phyloP scores from a whole-genome alignment of 2,888 invertebrate genomes.

The Aproaerema taeniolella region DNA sequence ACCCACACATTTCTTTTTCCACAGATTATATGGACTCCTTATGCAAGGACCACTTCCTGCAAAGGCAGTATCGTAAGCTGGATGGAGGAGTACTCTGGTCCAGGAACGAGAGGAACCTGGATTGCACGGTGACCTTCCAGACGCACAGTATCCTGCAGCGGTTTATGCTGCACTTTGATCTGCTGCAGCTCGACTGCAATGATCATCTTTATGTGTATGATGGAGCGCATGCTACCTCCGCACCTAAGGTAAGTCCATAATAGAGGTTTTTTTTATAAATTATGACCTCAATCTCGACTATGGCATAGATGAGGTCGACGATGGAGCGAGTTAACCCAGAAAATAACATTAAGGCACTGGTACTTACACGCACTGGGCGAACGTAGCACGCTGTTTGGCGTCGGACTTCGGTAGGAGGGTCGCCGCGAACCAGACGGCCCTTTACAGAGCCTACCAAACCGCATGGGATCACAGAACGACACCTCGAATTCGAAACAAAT shows the following conservation, averaged over 20 bases:
- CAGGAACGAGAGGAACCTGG: slow-evolving; percentile 92
- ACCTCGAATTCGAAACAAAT: too few relatives aligned
- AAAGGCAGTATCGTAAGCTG: slow-evolving; percentile 92
- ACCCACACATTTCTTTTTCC: too few relatives aligned
- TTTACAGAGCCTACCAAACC: too few relatives aligned
- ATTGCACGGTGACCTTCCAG: slow-evolving; percentile 96
- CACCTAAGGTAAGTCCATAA: slow-evolving; percentile 85
- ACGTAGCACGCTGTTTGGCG: too few relatives aligned
- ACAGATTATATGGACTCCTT: slow-evolving; percentile 94
- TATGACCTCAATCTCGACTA: background rate
- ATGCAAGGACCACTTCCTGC: slow-evolving; percentile 93
- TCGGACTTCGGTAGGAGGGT: too few relatives aligned
- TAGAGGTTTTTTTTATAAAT: background rate
- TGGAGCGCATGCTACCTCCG: slow-evolving; percentile 92
- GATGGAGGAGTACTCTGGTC: slow-evolving; percentile 95
- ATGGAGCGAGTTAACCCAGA: too few relatives aligned
- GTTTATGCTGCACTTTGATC: slow-evolving; percentile 95
- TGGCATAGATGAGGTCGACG: background rate
- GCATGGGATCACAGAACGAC: too few relatives aligned
- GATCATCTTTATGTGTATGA: slow-evolving; percentile 96
- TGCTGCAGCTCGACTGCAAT: slow-evolving; percentile 94
- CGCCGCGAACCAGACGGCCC: too few relatives aligned
- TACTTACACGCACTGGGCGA: too few relatives aligned
- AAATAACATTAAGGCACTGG: too few relatives aligned
- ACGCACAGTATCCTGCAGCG: slow-evolving; percentile 95